Evolutionary conservation across 1,140 invertebrate genomes (phyloP).

Genomic region (Melitaea cinxia): DNA sequence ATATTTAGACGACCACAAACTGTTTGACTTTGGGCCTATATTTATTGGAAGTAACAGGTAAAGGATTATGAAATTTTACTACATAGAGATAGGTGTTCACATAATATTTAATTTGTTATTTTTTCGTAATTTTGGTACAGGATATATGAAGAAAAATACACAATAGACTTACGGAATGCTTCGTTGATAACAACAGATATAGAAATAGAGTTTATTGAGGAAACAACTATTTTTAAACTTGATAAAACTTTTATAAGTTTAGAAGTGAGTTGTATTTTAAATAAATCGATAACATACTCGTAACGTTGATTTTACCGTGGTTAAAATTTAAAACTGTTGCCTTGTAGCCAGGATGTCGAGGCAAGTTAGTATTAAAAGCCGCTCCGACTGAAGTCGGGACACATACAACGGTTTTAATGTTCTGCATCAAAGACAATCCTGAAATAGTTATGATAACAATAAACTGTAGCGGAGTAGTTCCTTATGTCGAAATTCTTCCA

Average conservation of each 20-base stretch:
- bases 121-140: slow-evolving; percentile 48
- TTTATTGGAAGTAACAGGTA: slow-evolving; percentile 66
- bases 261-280: slow-evolving; percentile 47
- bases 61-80: too few relatives aligned
- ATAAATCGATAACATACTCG: background rate
- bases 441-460: slow-evolving; percentile 65
- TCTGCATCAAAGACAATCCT: slow-evolving; percentile 72
- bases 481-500: slow-evolving; percentile 66
- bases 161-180: slow-evolving; percentile 65
- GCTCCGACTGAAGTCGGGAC: slow-evolving; percentile 62
- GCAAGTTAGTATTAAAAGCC: slow-evolving; percentile 59
- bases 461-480: slow-evolving; percentile 63
- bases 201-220: slow-evolving; percentile 65
- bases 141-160: slow-evolving; percentile 71
- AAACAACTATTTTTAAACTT: slow-evolving; percentile 61
- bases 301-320: too few relatives aligned
- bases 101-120: too few relatives aligned
- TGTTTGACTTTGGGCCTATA: slow-evolving; percentile 74
- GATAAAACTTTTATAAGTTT: slow-evolving; percentile 58
- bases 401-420: slow-evolving; percentile 54
- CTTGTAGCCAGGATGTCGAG: slow-evolving; percentile 64
- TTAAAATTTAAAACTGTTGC: background rate
- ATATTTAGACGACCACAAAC: slow-evolving; percentile 67
- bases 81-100: too few relatives aligned
- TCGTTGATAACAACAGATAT: slow-evolving; percentile 65